Percentiles rank a stretch among this genome's conserved stretches.
Evolutionary conservation across 2,888 invertebrate genomes (phyloP).

Genomic region (Orthonychiurus folsomi): DNA sequence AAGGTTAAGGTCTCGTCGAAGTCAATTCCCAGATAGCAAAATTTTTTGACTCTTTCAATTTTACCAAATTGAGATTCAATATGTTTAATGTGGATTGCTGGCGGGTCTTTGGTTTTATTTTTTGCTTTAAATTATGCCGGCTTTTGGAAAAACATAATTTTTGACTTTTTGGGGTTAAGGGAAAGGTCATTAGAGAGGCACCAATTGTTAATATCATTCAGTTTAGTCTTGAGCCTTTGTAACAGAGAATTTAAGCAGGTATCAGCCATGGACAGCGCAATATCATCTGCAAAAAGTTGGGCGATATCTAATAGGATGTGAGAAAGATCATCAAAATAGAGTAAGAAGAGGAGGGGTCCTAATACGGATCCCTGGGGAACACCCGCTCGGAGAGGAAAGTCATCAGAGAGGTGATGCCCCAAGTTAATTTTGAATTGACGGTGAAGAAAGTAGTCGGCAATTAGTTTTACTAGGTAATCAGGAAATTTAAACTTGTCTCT

Average conservation of each 20-base stretch:
- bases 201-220: neutral
- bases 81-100: neutral
- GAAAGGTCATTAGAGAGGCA: neutral
- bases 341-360: neutral
- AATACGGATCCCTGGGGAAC: neutral
- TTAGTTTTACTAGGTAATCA: neutral
- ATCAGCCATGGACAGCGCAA: neutral
- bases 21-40: neutral
- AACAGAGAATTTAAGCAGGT: neutral
- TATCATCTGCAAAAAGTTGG: neutral
- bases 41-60: neutral
- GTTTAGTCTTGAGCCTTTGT: too few relatives aligned
- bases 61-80: neutral
- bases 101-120: neutral
- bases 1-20: neutral
- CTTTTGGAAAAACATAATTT: neutral
- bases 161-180: neutral
- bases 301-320: neutral
- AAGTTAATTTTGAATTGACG: neutral
- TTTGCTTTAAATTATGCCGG: neutral
- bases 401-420: neutral
- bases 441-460: neutral
- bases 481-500: neutral
- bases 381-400: neutral
- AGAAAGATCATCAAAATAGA: neutral